These are phyloP conservation scores for Tachysurus fulvidraco DNA, from an alignment of 2,113 vertebrate species.

Conservation along the genomic window DNA sequence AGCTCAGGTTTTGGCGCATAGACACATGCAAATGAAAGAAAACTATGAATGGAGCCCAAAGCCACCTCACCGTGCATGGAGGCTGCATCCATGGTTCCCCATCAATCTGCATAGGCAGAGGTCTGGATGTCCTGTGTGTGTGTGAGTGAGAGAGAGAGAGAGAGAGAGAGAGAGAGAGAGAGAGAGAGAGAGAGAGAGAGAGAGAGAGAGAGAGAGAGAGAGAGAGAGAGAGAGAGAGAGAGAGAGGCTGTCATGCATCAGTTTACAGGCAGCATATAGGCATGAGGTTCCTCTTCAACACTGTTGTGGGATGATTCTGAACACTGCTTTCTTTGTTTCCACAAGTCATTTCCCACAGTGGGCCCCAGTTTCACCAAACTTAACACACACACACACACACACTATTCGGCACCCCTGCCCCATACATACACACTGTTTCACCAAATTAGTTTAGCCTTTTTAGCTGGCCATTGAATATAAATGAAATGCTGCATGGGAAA, in stretches of 20 bases:
- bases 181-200: slow-evolving; percentile 19
- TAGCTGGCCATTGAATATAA: slow-evolving; percentile 53
- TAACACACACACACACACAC: slow-evolving; percentile 42
- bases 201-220: slow-evolving; percentile 24
- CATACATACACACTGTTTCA: slow-evolving; percentile 49
- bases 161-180: slow-evolving; percentile 26
- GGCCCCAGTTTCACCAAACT: slow-evolving; percentile 67
- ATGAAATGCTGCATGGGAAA: slow-evolving; percentile 59
- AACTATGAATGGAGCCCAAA: slow-evolving; percentile 14
- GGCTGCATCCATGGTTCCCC: slow-evolving; percentile 98
- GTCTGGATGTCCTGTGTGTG: slow-evolving; percentile 81
- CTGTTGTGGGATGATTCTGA: slow-evolving; percentile 60
- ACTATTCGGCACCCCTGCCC: slow-evolving; percentile 44
- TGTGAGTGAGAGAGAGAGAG: slow-evolving; percentile 16
- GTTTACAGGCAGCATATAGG: slow-evolving; percentile 62
- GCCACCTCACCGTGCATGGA: slow-evolving; percentile 81
- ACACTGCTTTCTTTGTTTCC: slow-evolving; percentile 74
- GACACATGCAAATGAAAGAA: slow-evolving; percentile 12
- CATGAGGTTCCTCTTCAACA: slow-evolving; percentile 62
- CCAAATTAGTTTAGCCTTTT: slow-evolving; percentile 67
- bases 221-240: slow-evolving; percentile 20
- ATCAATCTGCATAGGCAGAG: slow-evolving; percentile 96
- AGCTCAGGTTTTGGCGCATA: background rate
- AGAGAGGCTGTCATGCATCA: slow-evolving; percentile 54
- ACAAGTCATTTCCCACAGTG: slow-evolving; percentile 68